A percentile compares a stretch with the other conserved stretches of the same genome.
Conservation (phyloP, 1,140 invertebrate genomes). For the Drosophila pectinifera region DNA sequence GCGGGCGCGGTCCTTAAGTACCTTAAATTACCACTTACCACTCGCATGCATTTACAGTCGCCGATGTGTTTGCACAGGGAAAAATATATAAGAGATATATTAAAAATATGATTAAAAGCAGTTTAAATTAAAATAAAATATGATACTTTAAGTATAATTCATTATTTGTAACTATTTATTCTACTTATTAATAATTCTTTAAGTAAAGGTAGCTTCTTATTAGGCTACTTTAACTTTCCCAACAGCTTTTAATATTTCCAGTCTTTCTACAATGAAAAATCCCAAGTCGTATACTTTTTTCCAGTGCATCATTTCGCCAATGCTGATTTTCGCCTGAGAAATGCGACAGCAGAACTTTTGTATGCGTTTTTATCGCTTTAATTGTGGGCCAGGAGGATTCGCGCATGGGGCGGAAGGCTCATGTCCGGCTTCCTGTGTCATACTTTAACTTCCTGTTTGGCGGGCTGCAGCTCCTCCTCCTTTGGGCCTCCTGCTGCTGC, state of each 20-base stretch:
- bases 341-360: constrained; percentile 58
- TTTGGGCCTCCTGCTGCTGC: constrained; percentile 22
- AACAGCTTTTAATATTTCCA: too few species aligned
- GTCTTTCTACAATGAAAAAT: not conserved
- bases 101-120: too few species aligned
- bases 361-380: constrained; percentile 75
- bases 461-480: constrained; percentile 5
- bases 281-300: not conserved
- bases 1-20: constrained; percentile 63
- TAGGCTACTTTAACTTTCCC: too few species aligned
- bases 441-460: constrained; percentile 47
- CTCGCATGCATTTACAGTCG: constrained; percentile 17
- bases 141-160: not conserved
- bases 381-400: constrained; percentile 59
- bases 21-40: constrained; percentile 67
- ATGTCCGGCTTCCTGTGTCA: constrained; percentile 48
- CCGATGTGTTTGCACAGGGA: constrained; percentile 3
- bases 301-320: constrained; percentile 32
- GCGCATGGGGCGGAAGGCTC: constrained; percentile 8
- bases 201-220: too few species aligned
- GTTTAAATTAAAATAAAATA: not conserved
- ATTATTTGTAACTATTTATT: too few species aligned
- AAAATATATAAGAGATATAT: not conserved
- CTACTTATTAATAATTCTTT: too few species aligned
- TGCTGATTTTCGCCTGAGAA: constrained; percentile 67